Percentiles rank a stretch among this genome's conserved stretches.
Conservation (phyloP, 2,113 vertebrate species). For the Rhipidura dahli region DNA sequence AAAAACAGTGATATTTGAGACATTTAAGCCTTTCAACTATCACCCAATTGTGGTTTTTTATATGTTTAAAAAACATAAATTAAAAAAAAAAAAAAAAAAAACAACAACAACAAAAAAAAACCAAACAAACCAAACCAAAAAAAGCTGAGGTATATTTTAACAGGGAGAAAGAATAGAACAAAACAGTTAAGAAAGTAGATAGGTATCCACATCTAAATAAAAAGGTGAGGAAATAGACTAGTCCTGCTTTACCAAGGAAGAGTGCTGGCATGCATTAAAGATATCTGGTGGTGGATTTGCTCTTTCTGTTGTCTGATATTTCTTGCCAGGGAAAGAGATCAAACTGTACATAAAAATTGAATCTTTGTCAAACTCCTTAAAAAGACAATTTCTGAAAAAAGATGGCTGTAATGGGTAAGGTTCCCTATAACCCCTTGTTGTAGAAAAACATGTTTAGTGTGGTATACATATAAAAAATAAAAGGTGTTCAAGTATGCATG, state of each 20-base stretch:
- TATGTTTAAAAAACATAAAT: background rate
- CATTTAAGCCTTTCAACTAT: background rate
- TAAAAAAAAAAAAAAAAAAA: background rate
- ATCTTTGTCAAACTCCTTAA: background rate
- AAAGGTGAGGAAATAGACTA: background rate
- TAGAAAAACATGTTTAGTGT: background rate
- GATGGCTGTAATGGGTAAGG: rapidly evolving
- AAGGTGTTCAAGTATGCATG: background rate
- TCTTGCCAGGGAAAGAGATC: background rate
- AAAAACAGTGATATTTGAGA: background rate
- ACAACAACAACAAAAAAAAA: too few relatives aligned
- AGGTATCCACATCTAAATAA: background rate
- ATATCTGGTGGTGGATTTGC: background rate
- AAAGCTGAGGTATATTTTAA: background rate
- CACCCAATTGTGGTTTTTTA: background rate
- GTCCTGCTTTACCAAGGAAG: background rate
- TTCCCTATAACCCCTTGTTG: background rate
- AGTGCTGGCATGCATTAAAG: background rate
- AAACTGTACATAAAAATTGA: background rate
- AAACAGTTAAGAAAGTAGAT: background rate
- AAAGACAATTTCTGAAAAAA: background rate
- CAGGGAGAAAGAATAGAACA: background rate
- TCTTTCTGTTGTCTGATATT: background rate
- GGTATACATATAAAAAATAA: background rate
- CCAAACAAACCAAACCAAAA: background rate